A percentile compares a stretch with the other conserved stretches of the same genome.
Conservation (phyloP, 2,113 vertebrate genomes). For the Strigops habroptila region DNA sequence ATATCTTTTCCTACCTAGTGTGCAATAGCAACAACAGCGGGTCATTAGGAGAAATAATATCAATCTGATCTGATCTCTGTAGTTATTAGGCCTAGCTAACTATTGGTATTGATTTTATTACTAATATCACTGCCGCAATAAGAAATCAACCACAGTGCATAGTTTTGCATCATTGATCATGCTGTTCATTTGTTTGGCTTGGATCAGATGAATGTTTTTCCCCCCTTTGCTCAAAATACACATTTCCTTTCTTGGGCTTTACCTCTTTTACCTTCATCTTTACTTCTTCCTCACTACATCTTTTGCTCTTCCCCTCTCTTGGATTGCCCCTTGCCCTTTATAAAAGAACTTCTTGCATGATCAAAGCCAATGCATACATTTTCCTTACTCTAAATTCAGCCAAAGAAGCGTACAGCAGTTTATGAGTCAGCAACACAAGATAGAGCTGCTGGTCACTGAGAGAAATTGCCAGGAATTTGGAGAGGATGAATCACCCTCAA, state of each 20-base stretch:
- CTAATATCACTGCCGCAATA: neutral
- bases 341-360: neutral
- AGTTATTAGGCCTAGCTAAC: constrained; percentile 41
- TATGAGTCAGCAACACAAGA: constrained; percentile 25
- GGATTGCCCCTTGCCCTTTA: neutral
- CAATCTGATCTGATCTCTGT: neutral
- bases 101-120: constrained; percentile 59
- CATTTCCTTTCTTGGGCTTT: neutral
- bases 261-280: neutral
- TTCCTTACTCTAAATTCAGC: neutral
- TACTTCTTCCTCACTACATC: neutral
- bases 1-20: neutral
- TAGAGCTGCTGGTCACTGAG: neutral
- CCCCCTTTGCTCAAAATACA: neutral
- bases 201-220: neutral
- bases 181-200: neutral
- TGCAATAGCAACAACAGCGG: neutral
- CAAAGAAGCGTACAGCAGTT: neutral
- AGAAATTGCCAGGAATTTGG: neutral
- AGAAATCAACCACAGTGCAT: neutral
- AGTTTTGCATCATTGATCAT: neutral
- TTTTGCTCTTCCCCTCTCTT: neutral
- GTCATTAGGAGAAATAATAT: constrained; percentile 30
- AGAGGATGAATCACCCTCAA: constrained; percentile 2
- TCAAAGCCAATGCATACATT: neutral